Percentiles rank a stretch among this genome's conserved stretches.
phyloP scores from a whole-genome alignment of 2,888 invertebrate species.

The Phasia obesa region DNA sequence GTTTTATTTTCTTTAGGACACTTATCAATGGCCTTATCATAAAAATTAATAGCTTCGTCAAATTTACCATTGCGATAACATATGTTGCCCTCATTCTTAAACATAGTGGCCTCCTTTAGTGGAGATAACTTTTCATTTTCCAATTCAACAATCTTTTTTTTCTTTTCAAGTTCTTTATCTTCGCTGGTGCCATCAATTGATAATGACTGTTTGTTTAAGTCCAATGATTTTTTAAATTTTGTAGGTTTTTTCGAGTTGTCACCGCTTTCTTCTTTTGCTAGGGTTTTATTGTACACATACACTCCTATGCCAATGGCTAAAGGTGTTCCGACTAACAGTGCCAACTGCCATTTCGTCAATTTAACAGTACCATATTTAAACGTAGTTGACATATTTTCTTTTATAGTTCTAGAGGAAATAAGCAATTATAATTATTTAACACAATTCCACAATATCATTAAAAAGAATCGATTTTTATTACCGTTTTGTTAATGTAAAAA shows the following conservation, averaged over 20 bases:
- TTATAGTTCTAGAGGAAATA: not conserved
- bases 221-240: conserved; percentile 74
- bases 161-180: conserved; percentile 83
- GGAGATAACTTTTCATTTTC: conserved; percentile 83
- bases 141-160: conserved; percentile 77
- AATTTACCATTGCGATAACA: conserved; percentile 93
- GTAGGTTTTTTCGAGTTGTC: conserved; percentile 20
- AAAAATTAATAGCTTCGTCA: conserved; percentile 94
- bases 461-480: conserved; percentile 54
- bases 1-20: conserved; percentile 89
- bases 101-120: conserved; percentile 88
- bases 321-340: conserved; percentile 91
- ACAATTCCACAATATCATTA: not conserved
- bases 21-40: conserved; percentile 95
- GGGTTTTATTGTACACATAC: conserved; percentile 82
- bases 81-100: conserved; percentile 94
- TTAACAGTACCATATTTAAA: conserved; percentile 77
- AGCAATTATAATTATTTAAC: not conserved
- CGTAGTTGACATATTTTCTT: conserved; percentile 70
- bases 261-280: not conserved
- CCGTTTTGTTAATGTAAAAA: conserved; percentile 10
- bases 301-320: conserved; percentile 92
- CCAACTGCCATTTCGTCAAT: conserved; percentile 91
- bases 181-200: conserved; percentile 84
- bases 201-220: conserved; percentile 84